Evolutionary conservation across 2,888 invertebrate genomes (phyloP), one percentile per base, ranked within the genome.

Genomic region (Malachius bipustulatus): DNA sequence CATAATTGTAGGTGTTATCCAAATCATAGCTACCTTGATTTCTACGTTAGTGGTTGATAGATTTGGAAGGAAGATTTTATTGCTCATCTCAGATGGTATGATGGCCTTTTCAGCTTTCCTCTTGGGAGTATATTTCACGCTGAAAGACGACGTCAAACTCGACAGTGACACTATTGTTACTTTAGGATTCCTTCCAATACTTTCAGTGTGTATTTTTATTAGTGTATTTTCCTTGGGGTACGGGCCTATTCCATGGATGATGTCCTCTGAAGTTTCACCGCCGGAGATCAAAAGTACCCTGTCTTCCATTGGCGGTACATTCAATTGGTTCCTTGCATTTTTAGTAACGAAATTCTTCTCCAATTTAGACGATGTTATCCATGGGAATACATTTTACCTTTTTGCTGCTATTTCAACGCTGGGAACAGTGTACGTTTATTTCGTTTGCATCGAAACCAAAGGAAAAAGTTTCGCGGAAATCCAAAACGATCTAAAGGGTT

Each of bases 171-270:
- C 70, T 12, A 65, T 78, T 0, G 50, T 55, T 1, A 54, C 62
- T 8, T 66, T 85, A 9, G 69, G 71, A 0, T 85, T 83, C 79
- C 55, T 89, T 35, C 88, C 89, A 0, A 60, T 90, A 3, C 46
- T 75, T 1, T 73, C 78, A 16, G 58, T 89, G 10, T 78, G 82
- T 13, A 44, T 82, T 2, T 90, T 82, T 60, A 79, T 88, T 12
- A 59, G 81, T 10, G 71, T 80, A 16, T 89, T 89, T 63, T 82
- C 84, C 0, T 52, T 88, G 24, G 89, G 89, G 26, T 81, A 78
- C 49, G 89, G 89, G 0, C 89, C 89, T 0, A 82, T 90, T 29
- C 89, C 89, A 0, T 84, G 83, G 83, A 72, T 88, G 68, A 81
- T 83, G 68, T 67, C 79, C 57, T 75, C 85, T 2, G 89, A 90